These are phyloP conservation scores for Sturmia bella DNA, from an alignment of 2,888 invertebrate genomes.

Conservation along the genomic window DNA sequence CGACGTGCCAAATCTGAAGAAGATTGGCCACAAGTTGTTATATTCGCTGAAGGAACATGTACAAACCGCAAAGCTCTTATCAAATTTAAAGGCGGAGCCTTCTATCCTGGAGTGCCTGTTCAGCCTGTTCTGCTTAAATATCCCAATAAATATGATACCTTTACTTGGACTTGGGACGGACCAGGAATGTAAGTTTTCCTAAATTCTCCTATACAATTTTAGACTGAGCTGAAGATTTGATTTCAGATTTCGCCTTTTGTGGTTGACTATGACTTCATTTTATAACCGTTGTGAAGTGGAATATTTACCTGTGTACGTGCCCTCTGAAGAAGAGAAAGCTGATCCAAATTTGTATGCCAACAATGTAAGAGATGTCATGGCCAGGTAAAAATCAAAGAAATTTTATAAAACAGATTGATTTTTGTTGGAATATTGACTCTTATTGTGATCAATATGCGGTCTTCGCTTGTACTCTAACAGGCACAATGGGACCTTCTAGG, in stretches of 20 bases:
- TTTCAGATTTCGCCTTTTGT: constrained; percentile 89
- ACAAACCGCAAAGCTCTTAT: constrained; percentile 95
- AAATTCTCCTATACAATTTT: background rate
- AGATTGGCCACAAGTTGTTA: constrained; percentile 95
- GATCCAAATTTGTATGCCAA: constrained; percentile 94
- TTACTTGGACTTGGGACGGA: constrained; percentile 97
- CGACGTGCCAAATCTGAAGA: constrained; percentile 90
- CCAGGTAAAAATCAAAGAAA: too few species aligned
- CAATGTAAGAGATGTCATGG: constrained; percentile 95
- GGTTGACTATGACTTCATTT: constrained; percentile 94
- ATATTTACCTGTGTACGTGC: constrained; percentile 95
- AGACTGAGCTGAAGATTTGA: background rate
- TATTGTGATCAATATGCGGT: too few species aligned
- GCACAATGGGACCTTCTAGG: too few species aligned
- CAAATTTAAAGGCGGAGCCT: constrained; percentile 95
- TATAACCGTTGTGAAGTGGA: constrained; percentile 94
- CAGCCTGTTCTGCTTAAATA: constrained; percentile 96
- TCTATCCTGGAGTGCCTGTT: constrained; percentile 96
- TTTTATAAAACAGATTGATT: constrained; percentile 59
- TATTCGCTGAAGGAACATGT: constrained; percentile 98
- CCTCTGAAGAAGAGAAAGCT: constrained; percentile 91
- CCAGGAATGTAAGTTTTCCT: constrained; percentile 91
- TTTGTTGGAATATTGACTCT: too few species aligned
- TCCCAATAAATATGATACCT: constrained; percentile 93
- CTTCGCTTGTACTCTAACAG: too few species aligned